These are phyloP conservation scores for Macquaria ambigua DNA, from an alignment of 2,113 vertebrate genomes.

Conservation along the genomic window DNA sequence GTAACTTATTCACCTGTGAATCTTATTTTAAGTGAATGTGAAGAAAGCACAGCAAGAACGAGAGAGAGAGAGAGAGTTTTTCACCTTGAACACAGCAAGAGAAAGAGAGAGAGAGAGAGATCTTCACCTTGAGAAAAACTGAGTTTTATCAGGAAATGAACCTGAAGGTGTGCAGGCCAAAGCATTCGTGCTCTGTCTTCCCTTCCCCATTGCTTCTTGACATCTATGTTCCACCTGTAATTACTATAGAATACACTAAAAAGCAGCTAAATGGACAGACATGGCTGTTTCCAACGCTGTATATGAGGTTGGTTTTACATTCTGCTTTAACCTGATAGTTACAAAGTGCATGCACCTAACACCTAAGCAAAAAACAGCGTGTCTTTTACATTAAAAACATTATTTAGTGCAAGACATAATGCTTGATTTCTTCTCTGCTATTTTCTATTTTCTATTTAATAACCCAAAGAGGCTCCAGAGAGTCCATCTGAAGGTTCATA, in stretches of 20 bases:
- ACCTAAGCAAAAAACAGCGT: too few species aligned
- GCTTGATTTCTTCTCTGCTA: not conserved
- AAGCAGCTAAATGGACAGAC: not conserved
- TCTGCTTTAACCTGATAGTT: not conserved
- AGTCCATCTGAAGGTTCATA: constrained; percentile 15
- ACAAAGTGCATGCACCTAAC: too few species aligned
- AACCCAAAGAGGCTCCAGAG: not conserved
- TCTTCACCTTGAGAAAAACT: not conserved
- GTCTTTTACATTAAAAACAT: not conserved
- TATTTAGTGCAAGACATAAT: not conserved
- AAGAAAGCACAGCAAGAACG: not conserved
- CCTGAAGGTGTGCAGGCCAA: not conserved
- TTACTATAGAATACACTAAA: not conserved
- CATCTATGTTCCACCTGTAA: not conserved
- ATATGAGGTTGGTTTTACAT: not conserved
- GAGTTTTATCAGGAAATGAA: not conserved
- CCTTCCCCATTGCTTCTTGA: not conserved
- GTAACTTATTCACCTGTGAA: not conserved
- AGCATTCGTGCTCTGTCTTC: not conserved
- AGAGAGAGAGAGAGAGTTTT: not conserved
- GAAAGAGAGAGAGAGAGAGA: too few species aligned
- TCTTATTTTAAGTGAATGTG: not conserved
- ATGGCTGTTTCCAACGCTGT: not conserved
- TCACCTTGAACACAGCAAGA: too few species aligned
- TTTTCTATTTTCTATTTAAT: too few species aligned